Percentiles rank a stretch among this genome's conserved stretches.
phyloP scores from a whole-genome alignment of 1,140 invertebrate genomes.

The Pomacea maculata region DNA sequence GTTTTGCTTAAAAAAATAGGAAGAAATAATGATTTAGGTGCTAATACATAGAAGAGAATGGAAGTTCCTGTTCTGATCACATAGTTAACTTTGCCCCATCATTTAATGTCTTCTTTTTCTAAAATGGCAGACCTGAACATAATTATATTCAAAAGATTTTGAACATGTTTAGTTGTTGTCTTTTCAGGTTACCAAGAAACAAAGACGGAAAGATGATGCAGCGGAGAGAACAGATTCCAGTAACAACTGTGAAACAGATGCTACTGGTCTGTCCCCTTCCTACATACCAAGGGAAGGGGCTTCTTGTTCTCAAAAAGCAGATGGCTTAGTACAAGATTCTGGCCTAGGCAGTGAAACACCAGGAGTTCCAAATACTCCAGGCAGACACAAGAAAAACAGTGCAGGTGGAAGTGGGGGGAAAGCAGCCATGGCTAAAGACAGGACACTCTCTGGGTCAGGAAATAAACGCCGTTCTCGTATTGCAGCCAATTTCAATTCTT shows the following conservation, averaged over 20 bases:
- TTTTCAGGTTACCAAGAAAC: constrained; percentile 12
- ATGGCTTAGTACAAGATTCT: background rate
- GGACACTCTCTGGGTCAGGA: constrained; percentile 3
- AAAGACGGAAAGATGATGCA: constrained; percentile 19
- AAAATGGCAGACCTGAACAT: too few relatives aligned
- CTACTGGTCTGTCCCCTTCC: background rate
- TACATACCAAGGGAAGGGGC: background rate
- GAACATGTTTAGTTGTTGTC: background rate
- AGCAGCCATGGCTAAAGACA: constrained; percentile 5
- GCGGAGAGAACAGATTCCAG: constrained; percentile 4
- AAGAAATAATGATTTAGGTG: background rate
- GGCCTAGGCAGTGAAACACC: background rate
- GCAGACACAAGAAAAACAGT: background rate
- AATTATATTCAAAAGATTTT: too few relatives aligned
- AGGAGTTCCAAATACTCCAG: background rate
- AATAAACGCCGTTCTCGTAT: constrained; percentile 36
- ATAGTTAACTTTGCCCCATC: too few relatives aligned
- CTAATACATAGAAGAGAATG: background rate
- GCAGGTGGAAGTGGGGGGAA: constrained; percentile 5
- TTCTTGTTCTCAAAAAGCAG: background rate
- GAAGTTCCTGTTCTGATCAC: too few relatives aligned
- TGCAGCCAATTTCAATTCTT: constrained; percentile 39
- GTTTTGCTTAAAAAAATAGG: background rate
- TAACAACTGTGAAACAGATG: background rate
- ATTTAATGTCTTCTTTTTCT: too few relatives aligned